These are phyloP conservation scores for Parasteatoda tepidariorum DNA, from an alignment of 1,140 invertebrate species.

Conservation along the genomic window DNA sequence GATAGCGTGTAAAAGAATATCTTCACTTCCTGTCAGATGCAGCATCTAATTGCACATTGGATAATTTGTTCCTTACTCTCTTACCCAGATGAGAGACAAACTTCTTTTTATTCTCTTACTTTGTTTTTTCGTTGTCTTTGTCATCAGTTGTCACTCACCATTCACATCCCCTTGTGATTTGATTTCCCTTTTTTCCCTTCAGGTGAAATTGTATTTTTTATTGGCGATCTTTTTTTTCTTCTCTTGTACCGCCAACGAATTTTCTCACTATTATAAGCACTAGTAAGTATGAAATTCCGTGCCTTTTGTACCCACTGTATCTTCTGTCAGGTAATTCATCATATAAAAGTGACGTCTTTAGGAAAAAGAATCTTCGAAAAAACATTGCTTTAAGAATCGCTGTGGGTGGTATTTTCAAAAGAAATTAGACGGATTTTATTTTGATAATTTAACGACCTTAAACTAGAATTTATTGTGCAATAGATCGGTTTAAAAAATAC, in stretches of 20 bases:
- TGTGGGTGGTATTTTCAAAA: neutral
- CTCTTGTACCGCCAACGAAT: neutral
- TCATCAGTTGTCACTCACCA: slow-evolving; percentile 29
- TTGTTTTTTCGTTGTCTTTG: neutral
- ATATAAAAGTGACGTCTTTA: slow-evolving; percentile 13
- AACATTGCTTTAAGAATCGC: neutral
- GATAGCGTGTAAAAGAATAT: slow-evolving; percentile 1
- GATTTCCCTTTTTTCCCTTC: neutral
- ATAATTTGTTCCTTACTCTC: neutral
- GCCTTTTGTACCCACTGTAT: slow-evolving; percentile 36
- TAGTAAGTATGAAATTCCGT: slow-evolving; percentile 35
- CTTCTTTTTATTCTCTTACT: neutral
- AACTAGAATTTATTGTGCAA: no score
- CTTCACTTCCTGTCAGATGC: slow-evolving; percentile 1
- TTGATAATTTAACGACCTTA: no score
- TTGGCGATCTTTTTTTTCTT: slow-evolving; percentile 8
- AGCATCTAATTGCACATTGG: slow-evolving; percentile 17
- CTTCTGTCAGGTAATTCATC: slow-evolving; percentile 52
- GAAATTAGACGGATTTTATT: no score
- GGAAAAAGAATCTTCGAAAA: neutral
- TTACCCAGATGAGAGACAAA: neutral
- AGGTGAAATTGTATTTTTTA: neutral
- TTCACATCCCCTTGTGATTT: neutral
- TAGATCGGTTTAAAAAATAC: no score
- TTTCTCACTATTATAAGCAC: slow-evolving; percentile 22